Evolutionary conservation across 1,140 invertebrate species (phyloP), one percentile per base, ranked within the genome.

Genomic region (Ostrea denselamellosa): DNA sequence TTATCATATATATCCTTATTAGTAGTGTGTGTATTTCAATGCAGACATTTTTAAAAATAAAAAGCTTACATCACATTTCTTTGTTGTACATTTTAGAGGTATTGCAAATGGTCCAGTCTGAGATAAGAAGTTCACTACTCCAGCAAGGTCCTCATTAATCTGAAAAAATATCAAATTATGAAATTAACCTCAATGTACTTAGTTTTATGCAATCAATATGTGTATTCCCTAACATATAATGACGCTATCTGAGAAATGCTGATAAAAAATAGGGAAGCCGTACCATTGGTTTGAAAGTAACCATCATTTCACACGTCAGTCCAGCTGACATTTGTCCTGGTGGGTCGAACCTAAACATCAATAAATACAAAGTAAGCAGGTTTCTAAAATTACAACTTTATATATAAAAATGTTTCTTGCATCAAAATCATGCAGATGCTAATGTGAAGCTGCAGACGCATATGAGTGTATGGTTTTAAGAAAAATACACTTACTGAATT

Each of bases 301-400:
- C 94, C 58, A 93, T 83, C 89, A 95, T 92, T 84, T 95, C 93
- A 93, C 95, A 95, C 7, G 95, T 94, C 54, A 95, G 90, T 58
- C 95, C 95, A 85, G 95, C 94, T 58, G 95, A 95, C 92, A 95
- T 93, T 89, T 94, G 94, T n/a, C 95, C 95, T 86, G 94, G 94
- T 19, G 95, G 95, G 85, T 94, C 93, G 93, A 95, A 95, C 19
- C 94, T 95, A 86, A 84, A 44, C 90, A 88, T 83, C 17, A 54
- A 85, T 84, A 85, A 87, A 83, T 19, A 83, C n/a, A 83, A 19
- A 83, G 19, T 83, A 14, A 53, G 8, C 19, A 81, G 71, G 12
- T 22, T 0, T 25, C 12, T 81, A 25, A 2, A 22, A n/a, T n/a
- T 0, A 81, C 14, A 12, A n/a, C n/a, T n/a, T n/a, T 19, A 8